These are phyloP conservation scores for Platysternon megacephalum DNA, from an alignment of 2,113 vertebrate species.

Conservation along the genomic window DNA sequence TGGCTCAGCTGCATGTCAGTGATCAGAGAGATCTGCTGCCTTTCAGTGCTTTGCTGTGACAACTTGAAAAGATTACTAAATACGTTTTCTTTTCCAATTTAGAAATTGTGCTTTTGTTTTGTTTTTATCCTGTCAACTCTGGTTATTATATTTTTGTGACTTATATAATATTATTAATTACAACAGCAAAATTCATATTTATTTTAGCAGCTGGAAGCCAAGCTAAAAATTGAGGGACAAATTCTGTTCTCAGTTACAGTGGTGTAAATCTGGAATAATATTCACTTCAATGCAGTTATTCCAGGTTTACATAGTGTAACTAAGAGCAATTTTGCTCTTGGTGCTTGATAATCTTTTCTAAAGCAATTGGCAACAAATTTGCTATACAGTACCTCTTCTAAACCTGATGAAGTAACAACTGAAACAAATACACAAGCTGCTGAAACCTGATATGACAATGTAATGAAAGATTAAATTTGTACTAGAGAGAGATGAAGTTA, in stretches of 20 bases:
- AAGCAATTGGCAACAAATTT: neutral
- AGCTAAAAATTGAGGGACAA: neutral
- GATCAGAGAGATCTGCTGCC: neutral
- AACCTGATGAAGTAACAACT: neutral
- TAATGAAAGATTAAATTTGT: slow-evolving; percentile 13
- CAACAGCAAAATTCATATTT: neutral
- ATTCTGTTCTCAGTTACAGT: neutral
- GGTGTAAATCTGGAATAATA: neutral
- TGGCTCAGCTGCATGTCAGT: neutral
- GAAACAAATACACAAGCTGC: neutral
- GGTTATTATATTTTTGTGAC: slow-evolving; percentile 2
- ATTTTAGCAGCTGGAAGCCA: neutral
- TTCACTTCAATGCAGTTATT: slow-evolving; percentile 1
- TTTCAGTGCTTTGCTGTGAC: neutral
- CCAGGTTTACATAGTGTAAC: neutral
- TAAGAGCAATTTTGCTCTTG: neutral
- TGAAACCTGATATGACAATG: neutral
- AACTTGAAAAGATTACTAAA: neutral
- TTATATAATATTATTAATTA: neutral
- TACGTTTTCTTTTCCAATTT: neutral
- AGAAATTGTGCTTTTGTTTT: neutral
- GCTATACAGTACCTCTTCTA: neutral
- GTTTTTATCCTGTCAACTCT: neutral
- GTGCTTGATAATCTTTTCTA: neutral
- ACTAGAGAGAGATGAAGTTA: neutral